Evolutionary conservation across 2,113 vertebrate species (phyloP).

Genomic region (Lepisosteus oculatus): DNA sequence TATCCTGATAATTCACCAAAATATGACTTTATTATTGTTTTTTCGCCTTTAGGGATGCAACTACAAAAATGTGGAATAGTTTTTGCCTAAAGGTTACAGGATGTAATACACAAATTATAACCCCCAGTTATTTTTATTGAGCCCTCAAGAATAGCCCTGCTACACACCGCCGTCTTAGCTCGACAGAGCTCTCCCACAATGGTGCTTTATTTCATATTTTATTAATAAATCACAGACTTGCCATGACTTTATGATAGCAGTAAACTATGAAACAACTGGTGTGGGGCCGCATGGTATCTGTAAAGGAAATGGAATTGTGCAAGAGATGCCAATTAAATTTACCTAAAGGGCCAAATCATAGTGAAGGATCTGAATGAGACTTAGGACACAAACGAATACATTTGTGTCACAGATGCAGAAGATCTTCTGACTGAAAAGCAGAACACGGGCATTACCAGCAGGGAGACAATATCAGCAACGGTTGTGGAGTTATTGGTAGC

Average conservation of each 20-base stretch:
- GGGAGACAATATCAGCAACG: neutral
- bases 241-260: neutral
- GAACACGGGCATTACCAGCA: neutral
- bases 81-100: no score
- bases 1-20: no score
- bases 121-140: neutral
- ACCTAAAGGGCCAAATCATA: neutral
- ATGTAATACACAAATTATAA: no score
- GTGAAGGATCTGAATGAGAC: neutral
- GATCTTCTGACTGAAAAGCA: neutral
- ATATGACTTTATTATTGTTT: no score
- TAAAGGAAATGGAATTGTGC: conserved; percentile 2
- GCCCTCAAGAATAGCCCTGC: neutral
- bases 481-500: neutral
- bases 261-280: conserved; percentile 10
- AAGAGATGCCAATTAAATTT: conserved; percentile 14
- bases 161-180: no score
- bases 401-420: neutral
- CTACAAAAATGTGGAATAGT: no score
- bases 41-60: no score
- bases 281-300: neutral
- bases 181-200: neutral
- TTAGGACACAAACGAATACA: neutral
- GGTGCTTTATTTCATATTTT: conserved; percentile 11
- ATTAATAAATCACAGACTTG: neutral